These are phyloP conservation scores for Myiozetetes cayanensis DNA, from an alignment of 2,113 vertebrate species.

Conservation along the genomic window DNA sequence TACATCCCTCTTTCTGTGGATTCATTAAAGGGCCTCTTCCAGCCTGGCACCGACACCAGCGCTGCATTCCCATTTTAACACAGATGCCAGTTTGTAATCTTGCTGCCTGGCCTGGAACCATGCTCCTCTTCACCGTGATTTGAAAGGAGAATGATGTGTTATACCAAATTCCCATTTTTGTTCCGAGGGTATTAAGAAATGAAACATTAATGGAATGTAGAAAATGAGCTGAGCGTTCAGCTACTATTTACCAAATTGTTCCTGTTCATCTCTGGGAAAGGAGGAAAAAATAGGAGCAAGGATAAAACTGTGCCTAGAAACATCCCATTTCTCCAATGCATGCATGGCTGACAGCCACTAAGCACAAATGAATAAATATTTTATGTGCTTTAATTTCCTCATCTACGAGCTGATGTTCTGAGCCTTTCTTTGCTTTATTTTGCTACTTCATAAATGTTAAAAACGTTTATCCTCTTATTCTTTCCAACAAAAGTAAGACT, in stretches of 20 bases:
- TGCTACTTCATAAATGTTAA: conserved; percentile 54
- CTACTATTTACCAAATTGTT: conserved; percentile 41
- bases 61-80: background rate
- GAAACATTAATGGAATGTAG: conserved; percentile 54
- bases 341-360: conserved; percentile 16
- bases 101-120: background rate
- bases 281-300: background rate
- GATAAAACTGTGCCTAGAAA: conserved; percentile 40
- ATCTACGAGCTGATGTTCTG: conserved; percentile 46
- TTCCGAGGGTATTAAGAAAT: conserved; percentile 53
- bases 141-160: conserved; percentile 20
- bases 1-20: background rate
- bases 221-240: background rate
- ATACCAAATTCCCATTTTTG: conserved; percentile 15
- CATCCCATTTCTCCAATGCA: background rate
- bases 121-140: background rate
- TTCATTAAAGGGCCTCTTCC: background rate
- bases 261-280: background rate
- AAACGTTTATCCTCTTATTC: conserved; percentile 39
- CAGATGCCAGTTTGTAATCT: background rate
- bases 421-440: conserved; percentile 60
- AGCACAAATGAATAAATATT: conserved; percentile 69
- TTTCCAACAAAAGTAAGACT: conserved; percentile 8
- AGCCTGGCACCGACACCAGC: background rate
- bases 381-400: conserved; percentile 75